phyloP scores from a whole-genome alignment of 1,140 invertebrate species.

The Drosophila orosa region DNA sequence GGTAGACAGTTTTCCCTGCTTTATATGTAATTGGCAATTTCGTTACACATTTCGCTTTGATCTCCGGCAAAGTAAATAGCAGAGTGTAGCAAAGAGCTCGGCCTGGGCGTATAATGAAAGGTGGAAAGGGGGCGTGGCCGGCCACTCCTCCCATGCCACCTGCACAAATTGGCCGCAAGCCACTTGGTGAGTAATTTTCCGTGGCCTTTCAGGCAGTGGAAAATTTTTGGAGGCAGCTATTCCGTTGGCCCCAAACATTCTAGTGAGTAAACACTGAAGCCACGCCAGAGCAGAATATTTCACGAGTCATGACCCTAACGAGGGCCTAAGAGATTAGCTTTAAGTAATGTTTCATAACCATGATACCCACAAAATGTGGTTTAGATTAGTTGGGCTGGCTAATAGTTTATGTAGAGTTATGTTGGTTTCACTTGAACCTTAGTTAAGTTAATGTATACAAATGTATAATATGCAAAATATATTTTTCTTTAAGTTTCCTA shows the following conservation, averaged over 20 bases:
- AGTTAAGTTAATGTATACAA: too few species aligned
- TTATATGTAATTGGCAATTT: constrained; percentile 81
- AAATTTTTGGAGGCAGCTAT: constrained; percentile 27
- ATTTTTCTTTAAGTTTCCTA: neutral
- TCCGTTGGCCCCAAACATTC: constrained; percentile 12
- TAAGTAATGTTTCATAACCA: constrained; percentile 36
- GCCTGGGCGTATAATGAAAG: constrained; percentile 2
- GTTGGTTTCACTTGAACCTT: neutral
- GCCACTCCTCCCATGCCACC: constrained; percentile 22
- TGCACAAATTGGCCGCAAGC: constrained; percentile 65
- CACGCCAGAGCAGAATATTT: constrained; percentile 22
- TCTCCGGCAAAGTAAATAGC: constrained; percentile 64
- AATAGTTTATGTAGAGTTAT: constrained; percentile 3
- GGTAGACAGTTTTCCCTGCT: constrained; percentile 61
- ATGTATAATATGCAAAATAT: neutral
- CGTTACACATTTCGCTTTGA: constrained; percentile 78
- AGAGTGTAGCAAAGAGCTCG: constrained; percentile 16
- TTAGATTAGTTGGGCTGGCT: neutral
- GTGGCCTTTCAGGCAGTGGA: constrained; percentile 35
- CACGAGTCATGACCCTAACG: constrained; percentile 41
- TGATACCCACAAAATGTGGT: constrained; percentile 28
- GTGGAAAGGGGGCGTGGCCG: constrained; percentile 23
- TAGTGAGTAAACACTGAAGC: constrained; percentile 22
- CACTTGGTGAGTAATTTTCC: constrained; percentile 65
- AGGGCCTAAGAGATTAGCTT: constrained; percentile 36